Base-by-base conservation (phyloP, 2,888 invertebrate genomes). In the Dolichopus griseipennis region DNA sequence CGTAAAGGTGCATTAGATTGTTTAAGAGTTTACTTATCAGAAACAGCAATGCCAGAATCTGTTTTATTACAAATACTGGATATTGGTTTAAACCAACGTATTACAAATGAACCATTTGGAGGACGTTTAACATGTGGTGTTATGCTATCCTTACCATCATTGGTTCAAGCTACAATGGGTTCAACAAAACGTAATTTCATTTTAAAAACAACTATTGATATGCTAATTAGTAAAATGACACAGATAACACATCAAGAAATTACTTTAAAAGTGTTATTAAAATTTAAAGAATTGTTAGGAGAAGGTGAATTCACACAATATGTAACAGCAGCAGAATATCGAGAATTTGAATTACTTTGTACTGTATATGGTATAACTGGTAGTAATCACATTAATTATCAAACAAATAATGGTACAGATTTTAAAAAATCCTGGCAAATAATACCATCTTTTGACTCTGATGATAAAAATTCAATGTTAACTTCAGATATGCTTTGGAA, bases 1-100 rank as follows among this genome's bases (percentile, higher is more conserved):
- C 84, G 92, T 18, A 92, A 91, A 79, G 90, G 90, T 9, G 90
- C 92, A 0, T 79, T 92, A 43, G 92, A 92, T 75, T 88, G 90
- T 1, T 79, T 93, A 7, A 85, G 89, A 73, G 88, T 88, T 27
- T 92, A 91, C 77, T 84, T 92, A 62, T 83, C 85, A 8, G 86
- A 89, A 75, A 89, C 89, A 66, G 84, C 84, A 37, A 85, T 88
- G 73, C 85, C 88, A 0, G 89, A 92, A 72, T 84, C 85, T 68
- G 86, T 90, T 21, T 83, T 91, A 22, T 82, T 85, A 68, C 86
- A 87, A 65, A 83, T 90, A 68, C 81, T 89, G 66, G 85, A 86
- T 70, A 85, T 86, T 71, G 89, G 89, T n/a, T 83, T 89, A 1
- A 87, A 88, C 70, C 78, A 78, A 68, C 75, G 76, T 61, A 74